phyloP scores from a whole-genome alignment of 1,140 invertebrate genomes.

The Hyposmocoma kahamanoa region DNA sequence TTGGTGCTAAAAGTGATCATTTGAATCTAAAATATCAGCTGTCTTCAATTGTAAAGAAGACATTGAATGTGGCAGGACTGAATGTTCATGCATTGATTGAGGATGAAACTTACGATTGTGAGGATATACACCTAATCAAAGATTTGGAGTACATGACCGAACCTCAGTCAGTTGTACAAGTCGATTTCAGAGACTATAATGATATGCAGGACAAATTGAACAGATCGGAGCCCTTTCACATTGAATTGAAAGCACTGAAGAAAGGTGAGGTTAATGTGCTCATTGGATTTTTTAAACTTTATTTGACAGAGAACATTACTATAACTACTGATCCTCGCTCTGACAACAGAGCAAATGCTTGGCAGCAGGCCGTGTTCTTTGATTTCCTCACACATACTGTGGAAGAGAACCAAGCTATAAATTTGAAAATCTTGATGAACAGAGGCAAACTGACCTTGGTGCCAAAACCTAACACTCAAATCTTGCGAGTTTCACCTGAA shows the following conservation, averaged over 20 bases:
- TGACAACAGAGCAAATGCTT: conserved; percentile 76
- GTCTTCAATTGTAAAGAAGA: conserved; percentile 31
- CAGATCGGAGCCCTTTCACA: conserved; percentile 52
- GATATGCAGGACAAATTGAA: conserved; percentile 64
- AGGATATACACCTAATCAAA: conserved; percentile 75
- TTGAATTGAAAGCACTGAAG: conserved; percentile 43
- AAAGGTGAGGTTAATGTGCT: conserved; percentile 77
- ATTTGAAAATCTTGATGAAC: conserved; percentile 60
- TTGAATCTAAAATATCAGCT: conserved; percentile 63
- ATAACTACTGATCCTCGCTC: conserved; percentile 73
- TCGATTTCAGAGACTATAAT: conserved; percentile 79
- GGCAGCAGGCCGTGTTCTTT: conserved; percentile 85
- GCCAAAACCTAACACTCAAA: conserved; percentile 28
- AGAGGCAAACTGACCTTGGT: conserved; percentile 45
- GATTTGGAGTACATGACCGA: conserved; percentile 77
- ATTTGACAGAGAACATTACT: conserved; percentile 78
- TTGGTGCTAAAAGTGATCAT: conserved; percentile 72
- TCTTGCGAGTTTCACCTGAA: conserved; percentile 58
- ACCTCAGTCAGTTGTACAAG: conserved; percentile 70
- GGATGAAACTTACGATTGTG: conserved; percentile 80
- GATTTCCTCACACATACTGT: conserved; percentile 52
- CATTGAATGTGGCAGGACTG: conserved; percentile 56
- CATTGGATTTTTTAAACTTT: conserved; percentile 82
- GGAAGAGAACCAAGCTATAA: conserved; percentile 44
- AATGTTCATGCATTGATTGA: conserved; percentile 32